Evolutionary conservation across 2,888 invertebrate genomes (phyloP), one percentile per base, ranked within the genome.

Genomic region (Pachycephus smyrnensis): DNA sequence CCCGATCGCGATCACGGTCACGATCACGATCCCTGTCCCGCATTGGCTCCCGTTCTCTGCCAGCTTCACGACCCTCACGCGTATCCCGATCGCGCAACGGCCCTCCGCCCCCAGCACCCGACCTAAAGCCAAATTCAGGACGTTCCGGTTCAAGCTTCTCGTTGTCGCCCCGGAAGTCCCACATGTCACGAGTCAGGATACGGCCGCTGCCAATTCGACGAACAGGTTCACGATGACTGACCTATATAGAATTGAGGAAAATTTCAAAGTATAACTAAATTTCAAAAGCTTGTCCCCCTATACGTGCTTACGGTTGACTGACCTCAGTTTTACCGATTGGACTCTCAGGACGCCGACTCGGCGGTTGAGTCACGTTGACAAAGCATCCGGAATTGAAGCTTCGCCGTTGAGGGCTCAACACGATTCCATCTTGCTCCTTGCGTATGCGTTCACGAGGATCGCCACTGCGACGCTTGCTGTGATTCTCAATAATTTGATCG

Each of bases 351-450:
- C 91, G 88, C 79, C 91, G 88, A 40, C 80, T 84, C 23, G 87
- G 80, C 12, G 88, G 87, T 76, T 89, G 89, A 76, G 84, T 86
- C 31, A 90, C 87, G 73, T 91, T 91, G 78, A 97, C 96, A 85
- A 96, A 97, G 92, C 97, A 97, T 78, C 97, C 97, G 23, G 96
- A 96, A 86, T 96, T 96, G 92, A 97, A 97, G 87, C 96, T 96
- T 83, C 97, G 94, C 15, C 97, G 94, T 91, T 97, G 97, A 76
- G 97, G 97, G 84, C 97, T 96, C 86, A 97, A 92, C 84, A 97
- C 95, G 85, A 97, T 96, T 76, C 96, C 96, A 91, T 96, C 96
- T 90, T 95, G 95, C 91, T 96, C 96, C 91, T 96, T 96, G 83
- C 96, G 95, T 76, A 96, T 93, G 75, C 96, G 94, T 90, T 96